Evolutionary conservation across 1,140 invertebrate genomes (phyloP).

Genomic region (Eciton burchellii): DNA sequence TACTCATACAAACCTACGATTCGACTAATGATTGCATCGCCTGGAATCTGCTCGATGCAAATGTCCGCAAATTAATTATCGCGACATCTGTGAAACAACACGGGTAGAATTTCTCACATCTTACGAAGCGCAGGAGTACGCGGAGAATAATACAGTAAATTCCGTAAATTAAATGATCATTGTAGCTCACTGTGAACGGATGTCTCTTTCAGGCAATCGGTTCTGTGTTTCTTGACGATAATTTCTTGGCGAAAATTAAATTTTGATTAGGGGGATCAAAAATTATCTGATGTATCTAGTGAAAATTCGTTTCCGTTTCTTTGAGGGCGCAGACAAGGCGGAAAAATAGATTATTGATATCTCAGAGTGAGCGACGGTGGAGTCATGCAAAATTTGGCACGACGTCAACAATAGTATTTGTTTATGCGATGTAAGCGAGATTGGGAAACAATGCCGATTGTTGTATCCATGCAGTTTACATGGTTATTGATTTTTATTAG

Average conservation of each 20-base stretch:
- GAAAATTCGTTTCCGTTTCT: background rate
- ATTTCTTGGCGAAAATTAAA: background rate
- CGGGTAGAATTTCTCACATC: background rate
- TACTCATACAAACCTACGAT: constrained; percentile 34
- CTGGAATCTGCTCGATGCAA: constrained; percentile 4
- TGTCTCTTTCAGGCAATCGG: background rate
- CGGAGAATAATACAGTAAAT: background rate
- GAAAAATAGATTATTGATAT: background rate
- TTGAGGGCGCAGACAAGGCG: background rate
- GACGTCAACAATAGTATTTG: background rate
- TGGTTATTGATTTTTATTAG: constrained; percentile 58
- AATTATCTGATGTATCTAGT: background rate
- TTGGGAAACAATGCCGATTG: constrained; percentile 32
- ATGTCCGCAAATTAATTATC: constrained; percentile 31
- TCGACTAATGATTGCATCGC: constrained; percentile 34
- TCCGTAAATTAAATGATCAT: background rate
- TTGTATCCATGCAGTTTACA: constrained; percentile 38
- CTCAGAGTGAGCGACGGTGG: background rate
- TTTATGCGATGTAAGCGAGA: background rate
- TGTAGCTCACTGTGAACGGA: background rate
- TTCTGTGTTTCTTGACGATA: too few relatives aligned
- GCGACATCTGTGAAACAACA: background rate
- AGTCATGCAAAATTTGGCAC: background rate
- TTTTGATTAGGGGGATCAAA: background rate
- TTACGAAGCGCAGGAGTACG: background rate